Percentiles rank a stretch among this genome's conserved stretches.
Conservation (phyloP, 2,113 vertebrate species). For the Gymnorhina tibicen region DNA sequence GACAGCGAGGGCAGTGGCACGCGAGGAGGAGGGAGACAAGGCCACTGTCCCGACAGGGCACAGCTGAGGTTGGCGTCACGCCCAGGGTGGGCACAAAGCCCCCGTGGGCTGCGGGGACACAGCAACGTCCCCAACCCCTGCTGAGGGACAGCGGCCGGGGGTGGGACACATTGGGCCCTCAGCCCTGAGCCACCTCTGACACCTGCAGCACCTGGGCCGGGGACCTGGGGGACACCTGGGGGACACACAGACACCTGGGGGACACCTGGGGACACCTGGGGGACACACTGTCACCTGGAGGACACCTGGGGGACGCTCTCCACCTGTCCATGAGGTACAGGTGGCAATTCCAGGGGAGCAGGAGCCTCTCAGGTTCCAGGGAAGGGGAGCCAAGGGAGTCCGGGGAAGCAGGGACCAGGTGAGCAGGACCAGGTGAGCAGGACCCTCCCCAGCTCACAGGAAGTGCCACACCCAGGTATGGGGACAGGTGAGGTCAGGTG, state of each 20-base stretch:
- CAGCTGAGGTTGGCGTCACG: accelerated
- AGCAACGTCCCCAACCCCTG: neutral
- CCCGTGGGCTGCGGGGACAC: neutral
- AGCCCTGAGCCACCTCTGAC: neutral
- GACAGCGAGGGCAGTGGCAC: accelerated
- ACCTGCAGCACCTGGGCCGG: neutral
- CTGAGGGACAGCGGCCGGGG: neutral
- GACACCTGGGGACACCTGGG: no score
- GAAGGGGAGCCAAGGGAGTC: neutral
- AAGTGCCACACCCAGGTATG: neutral
- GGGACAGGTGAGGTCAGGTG: neutral
- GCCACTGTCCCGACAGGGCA: neutral
- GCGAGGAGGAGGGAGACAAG: no score
- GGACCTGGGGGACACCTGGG: neutral
- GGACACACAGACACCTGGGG: no score
- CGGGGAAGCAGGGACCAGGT: neutral
- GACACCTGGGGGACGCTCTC: no score
- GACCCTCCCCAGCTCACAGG: neutral
- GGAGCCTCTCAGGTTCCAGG: neutral
- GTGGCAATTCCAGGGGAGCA: neutral
- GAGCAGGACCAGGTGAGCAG: neutral
- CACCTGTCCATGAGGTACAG: neutral
- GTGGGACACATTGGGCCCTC: neutral
- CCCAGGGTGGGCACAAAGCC: accelerated
- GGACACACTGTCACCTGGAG: neutral